These are phyloP conservation scores for Aporrectodea caliginosa DNA, from an alignment of 1,140 invertebrate species.

Conservation along the genomic window DNA sequence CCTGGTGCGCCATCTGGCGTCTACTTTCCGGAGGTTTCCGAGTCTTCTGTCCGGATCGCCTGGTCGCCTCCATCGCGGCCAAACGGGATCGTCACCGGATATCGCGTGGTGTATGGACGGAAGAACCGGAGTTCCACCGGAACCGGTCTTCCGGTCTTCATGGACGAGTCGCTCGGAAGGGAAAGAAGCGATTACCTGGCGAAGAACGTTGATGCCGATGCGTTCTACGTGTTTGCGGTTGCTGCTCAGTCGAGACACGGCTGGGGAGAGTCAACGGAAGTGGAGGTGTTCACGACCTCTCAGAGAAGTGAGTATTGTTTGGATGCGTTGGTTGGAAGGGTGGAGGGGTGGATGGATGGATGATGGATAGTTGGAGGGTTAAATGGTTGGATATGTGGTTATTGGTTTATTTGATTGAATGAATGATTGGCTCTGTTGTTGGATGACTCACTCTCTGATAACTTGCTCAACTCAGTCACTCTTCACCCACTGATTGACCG, in stretches of 20 bases:
- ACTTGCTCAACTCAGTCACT: too few relatives aligned
- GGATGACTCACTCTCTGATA: too few relatives aligned
- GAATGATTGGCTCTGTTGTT: too few relatives aligned
- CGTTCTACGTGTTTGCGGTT: slow-evolving; percentile 87
- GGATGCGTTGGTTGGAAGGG: too few relatives aligned
- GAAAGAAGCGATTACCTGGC: slow-evolving; percentile 46
- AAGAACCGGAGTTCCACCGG: neutral
- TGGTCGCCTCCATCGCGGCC: slow-evolving; percentile 83
- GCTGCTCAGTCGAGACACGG: slow-evolving; percentile 82
- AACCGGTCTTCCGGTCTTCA: slow-evolving; percentile 28
- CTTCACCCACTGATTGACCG: too few relatives aligned
- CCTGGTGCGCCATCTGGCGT: slow-evolving; percentile 85
- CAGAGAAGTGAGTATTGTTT: too few relatives aligned
- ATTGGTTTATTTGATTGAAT: too few relatives aligned
- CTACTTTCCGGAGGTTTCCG: slow-evolving; percentile 85
- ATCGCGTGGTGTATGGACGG: slow-evolving; percentile 73
- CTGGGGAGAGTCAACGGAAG: slow-evolving; percentile 64
- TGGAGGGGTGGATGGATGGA: too few relatives aligned
- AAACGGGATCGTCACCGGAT: slow-evolving; percentile 86
- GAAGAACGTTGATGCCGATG: slow-evolving; percentile 72
- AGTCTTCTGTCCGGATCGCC: slow-evolving; percentile 83
- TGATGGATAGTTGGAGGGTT: too few relatives aligned
- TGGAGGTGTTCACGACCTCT: neutral
- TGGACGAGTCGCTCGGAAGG: neutral
- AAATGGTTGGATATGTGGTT: too few relatives aligned